These are phyloP conservation scores for Pantala flavescens DNA, from an alignment of 1,140 invertebrate genomes.

Conservation along the genomic window DNA sequence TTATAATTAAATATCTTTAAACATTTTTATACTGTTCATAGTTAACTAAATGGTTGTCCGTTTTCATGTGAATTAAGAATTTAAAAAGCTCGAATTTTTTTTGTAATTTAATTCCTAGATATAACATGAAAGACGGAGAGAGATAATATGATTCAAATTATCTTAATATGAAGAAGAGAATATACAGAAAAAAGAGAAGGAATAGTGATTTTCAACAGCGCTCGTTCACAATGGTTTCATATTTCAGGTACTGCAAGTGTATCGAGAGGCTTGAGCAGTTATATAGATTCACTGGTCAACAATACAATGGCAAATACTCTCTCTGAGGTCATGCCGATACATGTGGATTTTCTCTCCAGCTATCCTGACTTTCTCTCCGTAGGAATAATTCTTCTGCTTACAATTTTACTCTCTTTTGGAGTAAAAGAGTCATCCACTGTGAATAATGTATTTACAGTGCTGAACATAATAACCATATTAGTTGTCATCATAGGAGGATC, in stretches of 20 bases:
- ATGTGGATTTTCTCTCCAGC: conserved; percentile 56
- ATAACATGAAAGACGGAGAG: too few species aligned
- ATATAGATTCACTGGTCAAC: conserved; percentile 71
- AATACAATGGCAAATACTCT: conserved; percentile 61
- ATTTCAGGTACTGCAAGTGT: conserved; percentile 70
- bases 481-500: conserved; percentile 74
- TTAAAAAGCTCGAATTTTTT: too few species aligned
- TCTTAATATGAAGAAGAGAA: too few species aligned
- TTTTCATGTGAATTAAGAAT: too few species aligned
- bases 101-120: too few species aligned
- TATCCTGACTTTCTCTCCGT: conserved; percentile 80
- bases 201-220: too few species aligned
- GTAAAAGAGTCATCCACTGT: conserved; percentile 72
- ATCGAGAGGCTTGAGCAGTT: conserved; percentile 81
- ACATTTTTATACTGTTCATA: too few species aligned
- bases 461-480: conserved; percentile 73
- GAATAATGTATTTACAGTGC: conserved; percentile 70
- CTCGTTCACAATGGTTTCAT: too few species aligned
- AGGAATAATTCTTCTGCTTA: conserved; percentile 51
- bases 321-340: conserved; percentile 53
- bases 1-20: too few species aligned
- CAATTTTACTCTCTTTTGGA: conserved; percentile 48
- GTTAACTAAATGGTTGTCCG: too few species aligned
- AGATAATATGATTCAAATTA: too few species aligned
- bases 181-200: too few species aligned